These are phyloP conservation scores for Diglossa cyanea DNA, from an alignment of 2,797 vertebrate species.

Conservation along the genomic window DNA sequence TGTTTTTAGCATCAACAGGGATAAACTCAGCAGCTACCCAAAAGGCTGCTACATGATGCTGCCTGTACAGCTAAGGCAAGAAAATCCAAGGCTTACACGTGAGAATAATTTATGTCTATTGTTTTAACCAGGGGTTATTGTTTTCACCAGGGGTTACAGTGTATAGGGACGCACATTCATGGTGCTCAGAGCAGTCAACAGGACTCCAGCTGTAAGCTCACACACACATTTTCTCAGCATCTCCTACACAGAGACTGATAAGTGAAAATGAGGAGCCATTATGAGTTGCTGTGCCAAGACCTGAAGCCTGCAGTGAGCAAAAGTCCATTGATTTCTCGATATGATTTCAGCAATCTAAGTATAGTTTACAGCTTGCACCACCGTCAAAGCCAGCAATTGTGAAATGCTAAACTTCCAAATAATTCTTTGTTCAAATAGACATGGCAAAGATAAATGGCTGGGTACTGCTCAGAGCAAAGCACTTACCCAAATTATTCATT, in stretches of 20 bases:
- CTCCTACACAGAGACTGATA: background rate
- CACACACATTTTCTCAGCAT: background rate
- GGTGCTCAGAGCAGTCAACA: background rate
- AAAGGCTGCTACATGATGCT: background rate
- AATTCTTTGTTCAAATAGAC: background rate
- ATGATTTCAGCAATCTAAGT: background rate
- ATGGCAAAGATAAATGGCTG: background rate
- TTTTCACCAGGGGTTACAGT: background rate
- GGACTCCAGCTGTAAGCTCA: background rate
- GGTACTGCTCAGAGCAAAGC: background rate
- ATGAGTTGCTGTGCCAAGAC: background rate
- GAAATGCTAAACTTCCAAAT: background rate
- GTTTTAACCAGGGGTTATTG: background rate
- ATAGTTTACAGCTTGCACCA: background rate
- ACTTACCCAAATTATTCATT: background rate
- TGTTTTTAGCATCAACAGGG: background rate
- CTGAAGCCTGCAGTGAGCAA: background rate
- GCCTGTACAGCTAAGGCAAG: background rate
- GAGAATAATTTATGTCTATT: background rate
- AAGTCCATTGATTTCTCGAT: background rate
- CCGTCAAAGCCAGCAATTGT: background rate
- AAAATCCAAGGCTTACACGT: background rate
- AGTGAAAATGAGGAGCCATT: background rate
- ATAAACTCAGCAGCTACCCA: background rate
- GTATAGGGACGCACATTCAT: background rate